Base-by-base conservation (phyloP, 2,797 vertebrate species). In the Onychomys leucogaster region DNA sequence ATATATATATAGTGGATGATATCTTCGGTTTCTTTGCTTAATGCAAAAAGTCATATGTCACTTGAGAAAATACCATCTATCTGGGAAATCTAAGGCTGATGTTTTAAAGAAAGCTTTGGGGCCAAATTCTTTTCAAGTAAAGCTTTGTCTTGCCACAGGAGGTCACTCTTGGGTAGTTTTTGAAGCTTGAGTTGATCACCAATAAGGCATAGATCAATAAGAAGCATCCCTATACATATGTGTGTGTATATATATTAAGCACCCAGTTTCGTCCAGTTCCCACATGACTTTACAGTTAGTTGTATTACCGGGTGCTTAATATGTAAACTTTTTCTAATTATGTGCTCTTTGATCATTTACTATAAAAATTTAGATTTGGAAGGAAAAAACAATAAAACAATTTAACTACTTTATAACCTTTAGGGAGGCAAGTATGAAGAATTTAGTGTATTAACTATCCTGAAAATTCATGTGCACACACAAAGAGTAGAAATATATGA, bases 61-160 rank as follows among this genome's bases (percentile, higher is more conserved):
- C 37, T 14, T 49, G n/a, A 73, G 41, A 91, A 80, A 76, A n/a
- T 37, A 63, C 1, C 1, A 1, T 63, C 34, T 69, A 7, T 78
- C 41, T 41, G 63, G 65, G 52, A 57, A 87, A 46, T 41, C 41
- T n/a, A 34, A 95, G 25, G 2, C 25, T 52, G 9, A 23, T 67
- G 57, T 67, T 80, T 80, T 78, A 67, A 29, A 84, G 65, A 95
- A 93, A 82, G 19, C 46, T 88, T 92, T 4, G 43, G 75, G 49
- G 37, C 2, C 52, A 78, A 23, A 93, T 84, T 84, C 1, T 4
- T 29, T 90, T 34, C 55, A n/a, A 71, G 78, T 81, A 73, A 93
- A 95, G 83, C 61, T 88, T 89, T 88, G 12, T 67, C n/a, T 75
- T 73, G 5, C 96, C 97, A 97, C 96, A 46, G 93, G 97, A 97